Evolutionary conservation across 2,888 invertebrate genomes (phyloP).

Genomic region (Mythimna ferrago): DNA sequence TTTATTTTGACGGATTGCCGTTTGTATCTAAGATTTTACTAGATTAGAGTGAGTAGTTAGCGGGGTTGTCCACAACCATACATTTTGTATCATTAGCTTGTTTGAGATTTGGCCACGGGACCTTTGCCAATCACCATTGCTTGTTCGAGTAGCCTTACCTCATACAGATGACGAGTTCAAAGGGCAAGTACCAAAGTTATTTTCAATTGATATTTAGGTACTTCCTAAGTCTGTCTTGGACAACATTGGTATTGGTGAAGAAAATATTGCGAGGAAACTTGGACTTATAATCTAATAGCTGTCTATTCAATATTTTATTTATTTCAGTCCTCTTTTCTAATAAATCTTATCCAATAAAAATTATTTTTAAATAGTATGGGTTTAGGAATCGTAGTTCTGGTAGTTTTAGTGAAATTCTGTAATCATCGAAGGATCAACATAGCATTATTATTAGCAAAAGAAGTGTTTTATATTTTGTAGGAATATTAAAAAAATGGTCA

Average conservation of each 20-base stretch:
- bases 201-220: not conserved
- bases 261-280: not conserved
- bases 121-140: not conserved
- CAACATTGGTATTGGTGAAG: not conserved
- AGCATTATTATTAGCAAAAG: slow-evolving; percentile 31
- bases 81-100: not conserved
- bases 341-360: not conserved
- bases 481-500: slow-evolving; percentile 32
- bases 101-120: not conserved
- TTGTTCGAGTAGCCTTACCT: not conserved
- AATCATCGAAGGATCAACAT: slow-evolving; percentile 63
- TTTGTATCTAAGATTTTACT: slow-evolving; percentile 6
- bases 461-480: slow-evolving; percentile 51
- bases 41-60: slow-evolving; percentile 7
- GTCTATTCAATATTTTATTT: slow-evolving; percentile 15
- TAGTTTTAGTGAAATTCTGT: slow-evolving; percentile 61
- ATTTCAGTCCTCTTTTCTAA: slow-evolving; percentile 13
- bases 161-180: not conserved
- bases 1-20: slow-evolving; percentile 3
- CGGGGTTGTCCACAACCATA: slow-evolving; percentile 2
- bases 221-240: not conserved
- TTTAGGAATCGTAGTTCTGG: slow-evolving; percentile 57
- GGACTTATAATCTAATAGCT: not conserved
- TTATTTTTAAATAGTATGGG: slow-evolving; percentile 41
- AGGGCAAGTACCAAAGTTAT: not conserved